These are phyloP conservation scores for Cyclopterus lumpus DNA, from an alignment of 2,797 vertebrate genomes.

Conservation along the genomic window DNA sequence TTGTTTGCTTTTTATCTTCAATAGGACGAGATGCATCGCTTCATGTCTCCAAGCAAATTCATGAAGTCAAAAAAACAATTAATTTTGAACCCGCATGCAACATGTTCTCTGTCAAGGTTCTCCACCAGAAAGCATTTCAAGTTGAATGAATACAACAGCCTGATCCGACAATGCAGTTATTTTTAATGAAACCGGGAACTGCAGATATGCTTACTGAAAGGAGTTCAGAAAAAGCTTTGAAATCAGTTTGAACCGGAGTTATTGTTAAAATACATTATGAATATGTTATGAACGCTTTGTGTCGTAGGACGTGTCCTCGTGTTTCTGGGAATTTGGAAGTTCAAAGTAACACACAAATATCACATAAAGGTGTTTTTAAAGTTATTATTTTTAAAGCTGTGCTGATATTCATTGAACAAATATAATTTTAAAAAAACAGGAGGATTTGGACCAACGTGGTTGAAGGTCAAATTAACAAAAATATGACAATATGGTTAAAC, in stretches of 20 bases:
- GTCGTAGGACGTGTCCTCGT: neutral
- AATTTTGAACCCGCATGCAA: constrained; percentile 16
- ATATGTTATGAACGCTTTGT: neutral
- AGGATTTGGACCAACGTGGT: too few species aligned
- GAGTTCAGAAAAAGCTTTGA: neutral
- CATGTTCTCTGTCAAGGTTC: constrained; percentile 29
- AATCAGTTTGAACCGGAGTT: neutral
- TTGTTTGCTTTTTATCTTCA: constrained; percentile 10
- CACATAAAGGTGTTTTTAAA: too few species aligned
- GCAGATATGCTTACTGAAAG: neutral
- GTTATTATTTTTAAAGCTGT: too few species aligned
- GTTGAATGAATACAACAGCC: constrained; percentile 32
- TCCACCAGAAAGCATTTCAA: constrained; percentile 10
- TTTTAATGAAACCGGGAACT: constrained; percentile 21
- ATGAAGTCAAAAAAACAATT: constrained; percentile 27
- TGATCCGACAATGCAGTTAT: constrained; percentile 16
- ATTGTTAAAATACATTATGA: neutral
- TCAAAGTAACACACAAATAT: too few species aligned
- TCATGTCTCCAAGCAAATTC: neutral
- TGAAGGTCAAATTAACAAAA: too few species aligned
- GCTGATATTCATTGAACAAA: too few species aligned
- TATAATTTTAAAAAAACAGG: too few species aligned
- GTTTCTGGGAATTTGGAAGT: too few species aligned
- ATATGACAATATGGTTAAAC: neutral
- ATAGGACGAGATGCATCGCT: constrained; percentile 11